Evolutionary conservation across 1,140 invertebrate genomes (phyloP).

Genomic region (Phymorhynchus buccinoides): DNA sequence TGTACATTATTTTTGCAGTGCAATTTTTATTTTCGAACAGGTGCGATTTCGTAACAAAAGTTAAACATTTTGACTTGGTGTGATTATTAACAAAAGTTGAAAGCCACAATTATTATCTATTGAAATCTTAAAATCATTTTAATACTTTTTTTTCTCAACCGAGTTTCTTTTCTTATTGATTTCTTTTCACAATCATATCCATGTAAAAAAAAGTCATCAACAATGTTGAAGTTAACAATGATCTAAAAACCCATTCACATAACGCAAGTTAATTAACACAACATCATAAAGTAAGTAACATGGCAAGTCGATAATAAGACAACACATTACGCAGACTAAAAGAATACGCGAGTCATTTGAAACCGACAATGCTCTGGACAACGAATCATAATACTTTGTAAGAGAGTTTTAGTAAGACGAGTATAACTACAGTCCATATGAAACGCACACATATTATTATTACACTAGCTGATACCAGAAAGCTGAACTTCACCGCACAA

Average conservation of each 20-base stretch:
- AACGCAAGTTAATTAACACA: not conserved
- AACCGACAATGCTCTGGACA: not conserved
- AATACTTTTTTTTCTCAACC: not conserved
- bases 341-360: not conserved
- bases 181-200: not conserved
- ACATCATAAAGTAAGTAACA: not conserved
- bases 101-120: not conserved
- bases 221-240: not conserved
- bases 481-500: not conserved
- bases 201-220: not conserved
- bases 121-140: not conserved
- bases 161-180: not conserved
- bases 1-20: too few species aligned
- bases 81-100: not conserved
- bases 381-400: not conserved
- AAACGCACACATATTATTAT: not conserved
- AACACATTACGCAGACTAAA: not conserved
- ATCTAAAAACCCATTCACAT: not conserved
- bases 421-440: not conserved
- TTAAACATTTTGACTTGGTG: too few species aligned
- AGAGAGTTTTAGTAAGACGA: not conserved
- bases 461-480: not conserved
- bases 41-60: too few species aligned
- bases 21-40: too few species aligned
- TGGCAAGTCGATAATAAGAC: not conserved